Base-by-base conservation (phyloP, 2,888 invertebrate genomes). In the Suillia variegata region DNA sequence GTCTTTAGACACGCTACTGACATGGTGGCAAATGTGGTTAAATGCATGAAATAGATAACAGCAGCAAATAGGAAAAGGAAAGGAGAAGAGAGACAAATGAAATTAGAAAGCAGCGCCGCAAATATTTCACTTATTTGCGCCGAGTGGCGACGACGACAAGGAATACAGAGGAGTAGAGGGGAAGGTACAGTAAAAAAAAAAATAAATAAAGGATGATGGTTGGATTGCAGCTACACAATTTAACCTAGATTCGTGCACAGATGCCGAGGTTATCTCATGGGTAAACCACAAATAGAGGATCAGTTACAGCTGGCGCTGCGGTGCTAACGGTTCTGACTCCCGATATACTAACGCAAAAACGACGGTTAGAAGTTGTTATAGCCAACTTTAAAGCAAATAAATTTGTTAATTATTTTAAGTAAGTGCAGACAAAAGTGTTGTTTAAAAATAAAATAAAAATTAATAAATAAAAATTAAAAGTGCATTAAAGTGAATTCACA, bases 111-210 rank as follows among this genome's bases (percentile, higher is more conserved):
- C 56, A 61, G 66, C 67, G 56, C 49, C 63, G 67, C 70, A 77
- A 78, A 70, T 70, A 77, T 78, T 77, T 75, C 74, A 78, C 68
- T 70, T 76, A 77, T 77, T 76, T 69, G 66, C 69, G 62, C 66
- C 57, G 62, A 61, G 54, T 38, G 38, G n/a, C 38, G 6, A 13
- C 38, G 6, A 4, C 26, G 26, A 8, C 38, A 38, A 38, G 38
- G 18, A 24, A 74, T 71, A 65, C 69, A 69, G 70, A 58, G 67
- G 66, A 65, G 63, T 61, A 56, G 15, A 34, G 56, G 22, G 47
- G 26, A 6, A 26, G 26, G 26, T n/a, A n/a, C n/a, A n/a, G n/a
- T n/a, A n/a, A n/a, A n/a, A n/a, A n/a, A n/a, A n/a, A n/a, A n/a
- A n/a, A n/a, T n/a, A n/a, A n/a, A n/a, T n/a, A n/a, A n/a, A n/a